Conservation (phyloP, 2,888 invertebrate genomes). For the Spisula solida region DNA sequence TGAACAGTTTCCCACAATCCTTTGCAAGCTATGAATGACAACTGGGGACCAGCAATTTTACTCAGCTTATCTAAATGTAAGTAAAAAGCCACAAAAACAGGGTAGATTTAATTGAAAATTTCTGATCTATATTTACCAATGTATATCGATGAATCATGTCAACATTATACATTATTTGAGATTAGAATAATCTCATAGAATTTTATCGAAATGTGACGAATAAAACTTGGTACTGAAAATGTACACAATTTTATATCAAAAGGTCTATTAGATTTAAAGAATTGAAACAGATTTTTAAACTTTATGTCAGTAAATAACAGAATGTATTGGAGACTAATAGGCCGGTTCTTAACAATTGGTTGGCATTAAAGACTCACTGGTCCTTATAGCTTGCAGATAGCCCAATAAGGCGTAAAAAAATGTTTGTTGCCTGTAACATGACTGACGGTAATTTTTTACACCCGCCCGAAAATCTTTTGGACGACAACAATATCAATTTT, state of each 20-base stretch:
- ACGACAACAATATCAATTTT: too few relatives aligned
- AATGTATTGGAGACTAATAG: not conserved
- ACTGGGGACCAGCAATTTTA: not conserved
- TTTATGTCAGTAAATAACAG: not conserved
- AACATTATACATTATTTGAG: not conserved
- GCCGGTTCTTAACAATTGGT: too few relatives aligned
- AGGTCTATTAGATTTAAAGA: not conserved
- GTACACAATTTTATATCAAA: not conserved
- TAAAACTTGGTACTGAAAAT: not conserved
- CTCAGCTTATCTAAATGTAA: slow-evolving; percentile 5
- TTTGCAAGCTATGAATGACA: not conserved
- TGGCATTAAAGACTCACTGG: too few relatives aligned
- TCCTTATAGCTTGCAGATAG: too few relatives aligned
- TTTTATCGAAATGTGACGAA: not conserved
- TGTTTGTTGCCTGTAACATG: too few relatives aligned
- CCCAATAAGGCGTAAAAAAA: too few relatives aligned
- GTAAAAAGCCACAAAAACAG: not conserved
- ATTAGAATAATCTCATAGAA: slow-evolving; percentile 14
- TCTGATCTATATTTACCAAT: not conserved
- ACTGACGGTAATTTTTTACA: too few relatives aligned
- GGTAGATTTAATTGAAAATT: slow-evolving; percentile 21
- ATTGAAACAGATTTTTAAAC: not conserved
- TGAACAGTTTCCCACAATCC: slow-evolving; percentile 2
- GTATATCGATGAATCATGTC: slow-evolving; percentile 11
- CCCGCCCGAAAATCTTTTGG: too few relatives aligned